These are phyloP conservation scores for Actinostola sp. DNA, from an alignment of 92 coral and sea anemone genomes.

Conservation along the genomic window DNA sequence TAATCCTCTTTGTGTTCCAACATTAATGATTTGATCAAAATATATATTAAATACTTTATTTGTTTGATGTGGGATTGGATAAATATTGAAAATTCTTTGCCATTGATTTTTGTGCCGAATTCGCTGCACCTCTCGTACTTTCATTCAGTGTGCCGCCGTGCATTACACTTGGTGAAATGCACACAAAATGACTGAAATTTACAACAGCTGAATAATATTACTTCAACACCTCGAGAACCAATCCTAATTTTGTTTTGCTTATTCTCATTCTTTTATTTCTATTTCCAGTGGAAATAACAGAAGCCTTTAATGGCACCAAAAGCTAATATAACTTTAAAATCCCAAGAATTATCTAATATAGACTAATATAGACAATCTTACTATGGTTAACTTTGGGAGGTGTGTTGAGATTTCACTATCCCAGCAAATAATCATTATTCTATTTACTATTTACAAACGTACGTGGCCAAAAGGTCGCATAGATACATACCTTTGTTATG, in stretches of 20 bases:
- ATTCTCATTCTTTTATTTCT: background rate
- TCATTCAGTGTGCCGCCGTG: too few relatives aligned
- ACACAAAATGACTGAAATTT: slow-evolving; percentile 6
- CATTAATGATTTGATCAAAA: slow-evolving; percentile 17
- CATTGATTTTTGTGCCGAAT: background rate
- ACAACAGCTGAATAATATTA: too few relatives aligned
- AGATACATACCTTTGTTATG: background rate
- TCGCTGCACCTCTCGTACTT: background rate
- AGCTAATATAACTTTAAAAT: background rate
- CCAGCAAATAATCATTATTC: background rate
- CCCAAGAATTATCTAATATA: slow-evolving; percentile 1
- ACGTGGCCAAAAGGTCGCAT: background rate
- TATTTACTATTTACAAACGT: slow-evolving; percentile 9
- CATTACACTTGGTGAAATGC: background rate
- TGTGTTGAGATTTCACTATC: background rate
- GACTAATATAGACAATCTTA: background rate
- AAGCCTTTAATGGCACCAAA: slow-evolving; percentile 6
- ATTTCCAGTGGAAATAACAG: slow-evolving; percentile 4
- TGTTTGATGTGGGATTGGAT: slow-evolving; percentile 9
- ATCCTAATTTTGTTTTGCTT: too few relatives aligned
- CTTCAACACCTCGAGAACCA: too few relatives aligned
- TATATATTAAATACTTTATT: slow-evolving; percentile 31
- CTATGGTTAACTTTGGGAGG: too few relatives aligned
- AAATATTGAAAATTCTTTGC: slow-evolving; percentile 17
- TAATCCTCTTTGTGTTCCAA: slow-evolving; percentile 1